These are phyloP conservation scores for Polylopha cassiicola DNA, from an alignment of 2,888 invertebrate genomes.

Conservation along the genomic window DNA sequence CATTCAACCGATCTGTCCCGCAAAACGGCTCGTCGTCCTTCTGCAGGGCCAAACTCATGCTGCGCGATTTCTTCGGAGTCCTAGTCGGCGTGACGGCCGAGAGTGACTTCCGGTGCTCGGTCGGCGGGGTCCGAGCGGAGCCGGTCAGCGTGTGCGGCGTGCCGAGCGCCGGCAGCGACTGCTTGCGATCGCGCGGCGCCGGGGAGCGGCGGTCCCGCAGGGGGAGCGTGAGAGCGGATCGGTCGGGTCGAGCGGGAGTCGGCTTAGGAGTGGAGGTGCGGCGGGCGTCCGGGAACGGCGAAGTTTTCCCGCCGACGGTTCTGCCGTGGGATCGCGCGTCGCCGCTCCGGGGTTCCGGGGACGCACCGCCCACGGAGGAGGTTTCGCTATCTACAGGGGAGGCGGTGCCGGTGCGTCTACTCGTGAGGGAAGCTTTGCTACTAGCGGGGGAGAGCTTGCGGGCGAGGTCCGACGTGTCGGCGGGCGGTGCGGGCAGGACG, in stretches of 20 bases:
- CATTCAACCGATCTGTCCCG: conserved; percentile 52
- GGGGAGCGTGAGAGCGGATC: conserved; percentile 52
- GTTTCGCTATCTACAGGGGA: conserved; percentile 43
- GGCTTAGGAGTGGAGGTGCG: conserved; percentile 50
- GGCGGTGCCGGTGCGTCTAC: conserved; percentile 43
- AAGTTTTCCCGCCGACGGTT: conserved; percentile 42
- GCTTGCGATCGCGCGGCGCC: conserved; percentile 45
- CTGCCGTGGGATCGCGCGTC: conserved; percentile 38
- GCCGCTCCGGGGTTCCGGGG: conserved; percentile 37
- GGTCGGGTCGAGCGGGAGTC: conserved; percentile 26
- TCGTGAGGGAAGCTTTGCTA: conserved; percentile 83
- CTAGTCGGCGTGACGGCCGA: conserved; percentile 38
- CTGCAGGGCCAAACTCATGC: conserved; percentile 57
- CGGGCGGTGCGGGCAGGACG: conserved; percentile 23
- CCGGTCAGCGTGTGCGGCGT: conserved; percentile 53
- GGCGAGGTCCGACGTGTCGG: conserved; percentile 20
- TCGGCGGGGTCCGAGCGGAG: conserved; percentile 49
- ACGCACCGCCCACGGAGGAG: conserved; percentile 46
- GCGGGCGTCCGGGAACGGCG: conserved; percentile 34
- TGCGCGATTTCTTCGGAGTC: conserved; percentile 62
- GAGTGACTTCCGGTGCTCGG: conserved; percentile 50
- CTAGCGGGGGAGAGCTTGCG: conserved; percentile 23
- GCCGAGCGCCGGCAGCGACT: conserved; percentile 62
- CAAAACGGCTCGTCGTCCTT: conserved; percentile 48
- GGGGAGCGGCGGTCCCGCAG: conserved; percentile 35